Evolutionary conservation across 2,797 vertebrate genomes (phyloP).

Genomic region (Anas bernieri): DNA sequence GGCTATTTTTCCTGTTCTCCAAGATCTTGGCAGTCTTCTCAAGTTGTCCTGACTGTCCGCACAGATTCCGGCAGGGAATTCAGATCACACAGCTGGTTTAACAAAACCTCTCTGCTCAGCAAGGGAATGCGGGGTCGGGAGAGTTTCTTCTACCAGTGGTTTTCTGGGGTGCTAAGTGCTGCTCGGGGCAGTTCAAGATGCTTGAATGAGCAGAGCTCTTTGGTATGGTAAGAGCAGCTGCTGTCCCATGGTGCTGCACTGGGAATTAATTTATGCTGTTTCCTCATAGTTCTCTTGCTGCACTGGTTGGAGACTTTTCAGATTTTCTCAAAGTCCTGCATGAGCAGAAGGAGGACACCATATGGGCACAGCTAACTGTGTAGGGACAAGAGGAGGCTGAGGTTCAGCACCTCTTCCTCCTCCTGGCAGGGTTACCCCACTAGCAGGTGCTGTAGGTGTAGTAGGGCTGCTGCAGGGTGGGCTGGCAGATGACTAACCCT

Average conservation of each 20-base stretch:
- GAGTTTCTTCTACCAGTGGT: neutral
- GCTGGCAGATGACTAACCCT: neutral
- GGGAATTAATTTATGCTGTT: neutral
- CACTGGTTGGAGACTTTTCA: accelerated
- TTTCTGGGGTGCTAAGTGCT: neutral
- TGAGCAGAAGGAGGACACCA: neutral
- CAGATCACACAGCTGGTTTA: neutral
- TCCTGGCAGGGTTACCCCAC: neutral
- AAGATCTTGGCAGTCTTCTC: neutral
- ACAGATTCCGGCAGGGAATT: neutral
- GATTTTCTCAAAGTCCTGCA: neutral
- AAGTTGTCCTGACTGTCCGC: neutral
- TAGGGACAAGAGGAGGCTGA: neutral
- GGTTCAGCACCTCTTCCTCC: neutral
- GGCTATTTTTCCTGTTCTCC: neutral
- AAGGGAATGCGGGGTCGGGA: neutral
- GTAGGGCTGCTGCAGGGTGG: neutral
- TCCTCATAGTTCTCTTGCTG: neutral
- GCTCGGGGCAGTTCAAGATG: neutral
- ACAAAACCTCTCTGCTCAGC: neutral
- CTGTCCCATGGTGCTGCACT: neutral
- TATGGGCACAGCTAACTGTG: too few species aligned
- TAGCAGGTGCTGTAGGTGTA: neutral
- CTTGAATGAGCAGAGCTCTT: neutral
- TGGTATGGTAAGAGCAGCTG: neutral